Percentiles rank a stretch among this genome's conserved stretches.
Conservation (phyloP, 2,797 vertebrate species). For the Melanogrammus aeglefinus region DNA sequence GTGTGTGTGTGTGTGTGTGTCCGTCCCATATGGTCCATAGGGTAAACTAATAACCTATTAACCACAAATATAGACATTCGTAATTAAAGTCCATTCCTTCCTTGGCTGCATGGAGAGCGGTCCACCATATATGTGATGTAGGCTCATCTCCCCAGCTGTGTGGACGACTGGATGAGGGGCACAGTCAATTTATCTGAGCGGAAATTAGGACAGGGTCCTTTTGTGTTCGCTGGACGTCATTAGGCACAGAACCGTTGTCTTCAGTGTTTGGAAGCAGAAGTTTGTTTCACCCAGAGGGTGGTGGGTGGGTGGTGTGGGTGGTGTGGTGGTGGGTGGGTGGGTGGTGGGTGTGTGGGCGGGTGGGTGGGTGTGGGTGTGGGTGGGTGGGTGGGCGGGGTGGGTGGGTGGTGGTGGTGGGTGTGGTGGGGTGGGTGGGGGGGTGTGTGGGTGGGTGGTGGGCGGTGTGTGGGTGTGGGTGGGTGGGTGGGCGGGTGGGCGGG, state of each 20-base stretch:
- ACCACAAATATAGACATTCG: conserved; percentile 1
- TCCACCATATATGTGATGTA: not conserved
- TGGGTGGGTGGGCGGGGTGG: not conserved
- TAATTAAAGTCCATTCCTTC: not conserved
- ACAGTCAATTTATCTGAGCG: not conserved
- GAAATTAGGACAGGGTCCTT: not conserved
- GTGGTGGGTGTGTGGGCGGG: conserved; percentile 11
- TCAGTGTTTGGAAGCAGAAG: conserved; percentile 25
- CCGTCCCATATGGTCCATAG: not conserved
- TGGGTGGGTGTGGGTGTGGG: not conserved
- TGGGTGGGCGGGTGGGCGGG: no score
- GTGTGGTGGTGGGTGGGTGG: conserved; percentile 1
- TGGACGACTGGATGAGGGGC: not conserved
- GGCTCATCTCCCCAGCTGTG: not conserved
- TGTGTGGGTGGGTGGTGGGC: not conserved
- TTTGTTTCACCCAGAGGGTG: conserved; percentile 45
- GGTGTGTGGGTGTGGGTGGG: not conserved
- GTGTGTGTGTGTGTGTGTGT: not conserved
- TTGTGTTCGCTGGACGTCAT: not conserved
- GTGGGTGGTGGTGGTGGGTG: not conserved
- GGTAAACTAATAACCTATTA: conserved; percentile 1
- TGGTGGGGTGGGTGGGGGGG: no score
- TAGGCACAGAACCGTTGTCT: conserved; percentile 15
- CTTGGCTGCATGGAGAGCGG: not conserved
- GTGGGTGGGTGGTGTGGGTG: not conserved